A percentile compares a stretch with the other conserved stretches of the same genome.
phyloP scores from a whole-genome alignment of 2,797 vertebrate species.

The Darevskia mixta region DNA sequence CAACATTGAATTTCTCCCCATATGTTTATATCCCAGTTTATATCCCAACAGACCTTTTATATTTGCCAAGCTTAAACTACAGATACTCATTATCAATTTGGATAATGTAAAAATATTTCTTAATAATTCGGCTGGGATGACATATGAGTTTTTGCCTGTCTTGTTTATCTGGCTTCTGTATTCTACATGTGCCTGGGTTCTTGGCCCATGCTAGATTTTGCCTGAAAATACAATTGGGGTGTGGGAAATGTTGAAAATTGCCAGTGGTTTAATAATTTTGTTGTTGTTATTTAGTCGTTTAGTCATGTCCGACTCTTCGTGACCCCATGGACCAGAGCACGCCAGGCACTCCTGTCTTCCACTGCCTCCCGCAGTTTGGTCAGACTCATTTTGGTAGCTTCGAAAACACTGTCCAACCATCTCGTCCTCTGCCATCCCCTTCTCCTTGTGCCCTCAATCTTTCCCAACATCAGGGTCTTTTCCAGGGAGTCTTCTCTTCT shows the following conservation, averaged over 20 bases:
- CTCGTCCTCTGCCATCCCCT: too few relatives aligned
- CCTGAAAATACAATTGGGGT: slow-evolving; percentile 1
- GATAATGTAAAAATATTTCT: neutral
- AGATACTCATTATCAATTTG: neutral
- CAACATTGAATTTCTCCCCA: neutral
- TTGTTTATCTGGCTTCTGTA: slow-evolving; percentile 7
- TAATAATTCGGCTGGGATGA: neutral
- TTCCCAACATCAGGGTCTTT: too few relatives aligned
- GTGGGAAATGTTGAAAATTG: neutral
- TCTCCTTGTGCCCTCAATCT: too few relatives aligned
- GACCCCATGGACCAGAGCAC: too few relatives aligned
- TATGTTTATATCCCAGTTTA: neutral
- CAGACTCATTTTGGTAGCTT: too few relatives aligned
- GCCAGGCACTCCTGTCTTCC: too few relatives aligned
- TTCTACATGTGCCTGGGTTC: neutral
- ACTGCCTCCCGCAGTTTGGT: too few relatives aligned
- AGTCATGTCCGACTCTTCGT: too few relatives aligned
- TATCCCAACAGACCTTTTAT: neutral
- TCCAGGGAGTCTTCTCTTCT: too few relatives aligned
- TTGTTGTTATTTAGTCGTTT: too few relatives aligned
- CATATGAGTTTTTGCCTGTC: neutral
- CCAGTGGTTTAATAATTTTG: slow-evolving; percentile 31
- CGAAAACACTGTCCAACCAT: too few relatives aligned
- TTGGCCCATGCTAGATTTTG: slow-evolving; percentile 6
- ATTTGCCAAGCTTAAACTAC: neutral